Percentiles rank a stretch among this genome's conserved stretches.
Evolutionary conservation across 2,888 invertebrate species (phyloP).

Genomic region (Melanchra persicariae): DNA sequence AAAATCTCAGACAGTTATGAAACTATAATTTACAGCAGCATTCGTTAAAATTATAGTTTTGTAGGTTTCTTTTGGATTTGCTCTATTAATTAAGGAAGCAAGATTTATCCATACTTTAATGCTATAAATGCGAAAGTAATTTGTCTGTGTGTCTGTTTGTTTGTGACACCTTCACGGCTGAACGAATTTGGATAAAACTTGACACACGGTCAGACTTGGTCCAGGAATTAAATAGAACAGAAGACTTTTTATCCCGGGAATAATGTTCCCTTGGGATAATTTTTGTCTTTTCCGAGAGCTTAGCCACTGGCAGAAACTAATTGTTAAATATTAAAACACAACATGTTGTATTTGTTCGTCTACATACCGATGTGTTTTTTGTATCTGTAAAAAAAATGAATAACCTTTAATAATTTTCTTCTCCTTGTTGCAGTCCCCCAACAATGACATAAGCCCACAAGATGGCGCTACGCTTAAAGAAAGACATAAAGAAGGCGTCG

Average conservation of each 20-base stretch:
- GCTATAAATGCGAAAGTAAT: no score
- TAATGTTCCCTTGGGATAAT: neutral
- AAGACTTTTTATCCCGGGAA: neutral
- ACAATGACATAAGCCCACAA: conserved; percentile 88
- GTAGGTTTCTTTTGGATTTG: neutral
- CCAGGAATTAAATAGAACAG: neutral
- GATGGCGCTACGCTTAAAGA: conserved; percentile 95
- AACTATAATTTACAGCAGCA: conserved; percentile 13
- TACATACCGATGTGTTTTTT: no score
- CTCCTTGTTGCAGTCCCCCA: conserved; percentile 74
- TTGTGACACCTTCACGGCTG: no score
- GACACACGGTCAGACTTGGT: no score
- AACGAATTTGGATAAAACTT: no score
- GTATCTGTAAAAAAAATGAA: no score
- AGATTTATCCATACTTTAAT: neutral
- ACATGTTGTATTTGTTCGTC: no score
- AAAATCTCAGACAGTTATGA: conserved; percentile 39
- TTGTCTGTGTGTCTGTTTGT: no score
- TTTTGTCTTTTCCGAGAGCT: no score
- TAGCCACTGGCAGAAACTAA: no score
- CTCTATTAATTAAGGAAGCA: neutral
- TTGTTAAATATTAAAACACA: no score
- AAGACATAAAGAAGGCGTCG: conserved; percentile 97
- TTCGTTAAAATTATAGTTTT: conserved; percentile 20
- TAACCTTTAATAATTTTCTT: neutral